phyloP scores from a whole-genome alignment of 2,797 vertebrate species.

The Paramormyrops hopkinsi region DNA sequence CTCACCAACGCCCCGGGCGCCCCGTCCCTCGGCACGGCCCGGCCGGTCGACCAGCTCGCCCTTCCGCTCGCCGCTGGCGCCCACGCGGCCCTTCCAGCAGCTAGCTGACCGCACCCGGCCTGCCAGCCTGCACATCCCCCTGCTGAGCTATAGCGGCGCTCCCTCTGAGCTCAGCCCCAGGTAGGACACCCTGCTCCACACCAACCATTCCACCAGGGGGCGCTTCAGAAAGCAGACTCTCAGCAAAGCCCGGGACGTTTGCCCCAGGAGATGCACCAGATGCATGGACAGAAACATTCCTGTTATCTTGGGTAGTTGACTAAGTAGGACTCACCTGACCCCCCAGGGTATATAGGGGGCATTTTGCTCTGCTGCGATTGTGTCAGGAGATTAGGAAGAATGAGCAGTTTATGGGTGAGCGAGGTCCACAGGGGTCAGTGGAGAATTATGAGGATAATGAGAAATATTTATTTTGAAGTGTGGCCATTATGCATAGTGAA shows the following conservation, averaged over 20 bases:
- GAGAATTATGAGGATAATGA: not conserved
- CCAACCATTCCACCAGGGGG: not conserved
- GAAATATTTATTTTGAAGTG: not conserved
- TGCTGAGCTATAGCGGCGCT: slow-evolving; percentile 62
- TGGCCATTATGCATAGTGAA: not conserved
- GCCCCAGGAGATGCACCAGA: not conserved
- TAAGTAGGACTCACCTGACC: not conserved
- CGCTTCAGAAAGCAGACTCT: not conserved
- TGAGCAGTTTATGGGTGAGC: not conserved
- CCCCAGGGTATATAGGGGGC: not conserved
- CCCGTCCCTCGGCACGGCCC: slow-evolving; percentile 61
- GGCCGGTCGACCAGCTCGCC: slow-evolving; percentile 60
- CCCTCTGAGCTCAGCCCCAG: slow-evolving; percentile 70
- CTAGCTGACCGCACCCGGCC: slow-evolving; percentile 57
- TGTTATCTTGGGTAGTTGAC: not conserved
- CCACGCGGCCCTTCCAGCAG: slow-evolving; percentile 58
- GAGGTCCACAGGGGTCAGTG: not conserved
- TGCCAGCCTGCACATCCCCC: slow-evolving; percentile 65
- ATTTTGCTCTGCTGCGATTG: not conserved
- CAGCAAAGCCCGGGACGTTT: not conserved
- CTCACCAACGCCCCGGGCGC: slow-evolving; percentile 41
- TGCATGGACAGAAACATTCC: not conserved
- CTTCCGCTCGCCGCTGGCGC: slow-evolving; percentile 62
- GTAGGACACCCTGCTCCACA: slow-evolving; percentile 40
- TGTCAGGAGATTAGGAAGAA: not conserved